These are phyloP conservation scores for Tenthredo scrophulariae DNA, from an alignment of 2,888 invertebrate species.

Conservation along the genomic window DNA sequence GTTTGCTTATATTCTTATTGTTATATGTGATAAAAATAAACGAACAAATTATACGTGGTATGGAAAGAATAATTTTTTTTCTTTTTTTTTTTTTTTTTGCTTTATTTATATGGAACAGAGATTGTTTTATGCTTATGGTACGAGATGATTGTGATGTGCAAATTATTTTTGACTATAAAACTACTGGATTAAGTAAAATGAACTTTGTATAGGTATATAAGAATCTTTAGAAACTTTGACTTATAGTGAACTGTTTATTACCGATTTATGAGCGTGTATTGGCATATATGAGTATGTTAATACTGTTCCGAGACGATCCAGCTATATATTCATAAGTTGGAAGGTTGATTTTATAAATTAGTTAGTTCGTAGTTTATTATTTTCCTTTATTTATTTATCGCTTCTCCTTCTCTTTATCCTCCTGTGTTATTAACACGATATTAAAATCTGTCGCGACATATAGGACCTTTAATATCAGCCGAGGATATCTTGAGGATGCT, in stretches of 20 bases:
- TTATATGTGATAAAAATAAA: background rate
- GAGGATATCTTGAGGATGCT: background rate
- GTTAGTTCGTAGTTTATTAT: background rate
- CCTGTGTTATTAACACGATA: background rate
- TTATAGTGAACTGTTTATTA: background rate
- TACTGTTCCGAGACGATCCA: background rate
- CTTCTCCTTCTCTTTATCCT: background rate
- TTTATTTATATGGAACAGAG: no score
- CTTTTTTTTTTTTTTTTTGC: no score
- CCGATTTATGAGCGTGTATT: slow-evolving; percentile 51
- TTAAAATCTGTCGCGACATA: background rate
- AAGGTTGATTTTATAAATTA: background rate
- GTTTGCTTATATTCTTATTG: background rate
- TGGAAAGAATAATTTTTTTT: background rate
- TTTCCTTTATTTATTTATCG: background rate
- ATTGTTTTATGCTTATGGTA: background rate
- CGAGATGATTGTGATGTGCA: background rate
- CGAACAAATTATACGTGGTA: background rate
- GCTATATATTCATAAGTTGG: background rate
- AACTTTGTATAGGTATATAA: background rate
- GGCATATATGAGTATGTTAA: slow-evolving; percentile 44
- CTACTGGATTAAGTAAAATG: background rate
- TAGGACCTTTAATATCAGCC: background rate
- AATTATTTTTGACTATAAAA: background rate
- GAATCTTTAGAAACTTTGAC: background rate